Evolutionary conservation across 1,140 invertebrate species (phyloP).

Genomic region (Mercenaria mercenaria): DNA sequence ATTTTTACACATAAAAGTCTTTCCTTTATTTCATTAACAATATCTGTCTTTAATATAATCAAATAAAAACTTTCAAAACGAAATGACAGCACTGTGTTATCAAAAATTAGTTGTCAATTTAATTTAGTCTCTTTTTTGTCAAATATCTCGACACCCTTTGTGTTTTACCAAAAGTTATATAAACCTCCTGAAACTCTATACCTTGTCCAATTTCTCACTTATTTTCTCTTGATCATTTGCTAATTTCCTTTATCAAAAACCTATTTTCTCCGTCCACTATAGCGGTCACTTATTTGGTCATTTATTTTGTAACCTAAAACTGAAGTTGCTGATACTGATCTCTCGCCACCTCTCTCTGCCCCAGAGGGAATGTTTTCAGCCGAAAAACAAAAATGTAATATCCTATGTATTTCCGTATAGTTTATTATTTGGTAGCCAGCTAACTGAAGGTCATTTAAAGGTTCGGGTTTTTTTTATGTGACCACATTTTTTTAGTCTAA

Average conservation of each 20-base stretch:
- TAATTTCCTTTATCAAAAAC: slow-evolving; percentile 42
- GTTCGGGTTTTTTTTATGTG: slow-evolving; percentile 41
- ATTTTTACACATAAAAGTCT: no score
- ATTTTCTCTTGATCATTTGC: neutral
- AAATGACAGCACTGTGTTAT: neutral
- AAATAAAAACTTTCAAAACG: no score
- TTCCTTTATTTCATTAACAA: no score
- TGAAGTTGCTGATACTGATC: neutral
- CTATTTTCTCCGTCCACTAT: slow-evolving; percentile 21
- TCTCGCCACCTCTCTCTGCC: neutral
- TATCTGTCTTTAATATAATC: no score
- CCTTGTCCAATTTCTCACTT: slow-evolving; percentile 11
- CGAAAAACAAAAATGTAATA: slow-evolving; percentile 56
- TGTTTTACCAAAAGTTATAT: slow-evolving; percentile 42
- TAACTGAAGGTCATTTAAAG: slow-evolving; percentile 1
- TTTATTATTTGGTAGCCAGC: slow-evolving; percentile 37
- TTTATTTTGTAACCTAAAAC: slow-evolving; percentile 58
- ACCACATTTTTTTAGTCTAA: slow-evolving; percentile 15
- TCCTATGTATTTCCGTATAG: slow-evolving; percentile 40
- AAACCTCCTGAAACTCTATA: slow-evolving; percentile 23
- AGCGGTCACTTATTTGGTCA: slow-evolving; percentile 58
- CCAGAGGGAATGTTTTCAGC: neutral
- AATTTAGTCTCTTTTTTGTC: neutral
- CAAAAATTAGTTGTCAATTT: slow-evolving; percentile 30
- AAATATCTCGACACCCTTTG: neutral